These are phyloP conservation scores for Lutraria rhynchaena DNA, from an alignment of 1,140 invertebrate species.

Conservation along the genomic window DNA sequence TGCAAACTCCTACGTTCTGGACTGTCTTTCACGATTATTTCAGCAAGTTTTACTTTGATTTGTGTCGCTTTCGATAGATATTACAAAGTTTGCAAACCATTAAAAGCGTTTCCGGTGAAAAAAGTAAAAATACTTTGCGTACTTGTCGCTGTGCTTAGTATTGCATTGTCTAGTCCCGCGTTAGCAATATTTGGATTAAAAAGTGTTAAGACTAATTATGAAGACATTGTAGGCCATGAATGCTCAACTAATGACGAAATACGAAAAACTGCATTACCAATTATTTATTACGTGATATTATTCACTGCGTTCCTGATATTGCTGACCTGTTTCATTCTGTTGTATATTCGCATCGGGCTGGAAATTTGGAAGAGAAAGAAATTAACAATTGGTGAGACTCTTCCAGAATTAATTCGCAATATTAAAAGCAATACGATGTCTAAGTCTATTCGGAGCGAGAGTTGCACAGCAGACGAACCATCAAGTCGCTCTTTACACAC, in stretches of 20 bases:
- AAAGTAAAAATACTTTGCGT: constrained; percentile 63
- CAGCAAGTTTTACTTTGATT: constrained; percentile 65
- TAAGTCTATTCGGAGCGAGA: constrained; percentile 12
- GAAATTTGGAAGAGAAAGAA: constrained; percentile 64
- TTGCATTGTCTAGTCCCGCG: constrained; percentile 62
- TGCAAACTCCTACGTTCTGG: constrained; percentile 68
- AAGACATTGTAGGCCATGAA: constrained; percentile 61
- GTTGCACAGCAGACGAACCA: constrained; percentile 31
- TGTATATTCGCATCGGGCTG: constrained; percentile 67
- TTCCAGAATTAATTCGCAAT: constrained; percentile 27
- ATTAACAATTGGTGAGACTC: constrained; percentile 54
- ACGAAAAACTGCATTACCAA: constrained; percentile 49
- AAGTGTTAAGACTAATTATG: constrained; percentile 49
- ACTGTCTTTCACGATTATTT: constrained; percentile 62
- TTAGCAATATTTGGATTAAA: constrained; percentile 66
- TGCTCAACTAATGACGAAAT: constrained; percentile 67
- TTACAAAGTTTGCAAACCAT: constrained; percentile 70
- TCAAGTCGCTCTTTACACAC: constrained; percentile 30
- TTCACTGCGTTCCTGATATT: constrained; percentile 63
- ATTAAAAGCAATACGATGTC: background rate
- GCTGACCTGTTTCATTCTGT: constrained; percentile 55
- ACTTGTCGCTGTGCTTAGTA: constrained; percentile 49
- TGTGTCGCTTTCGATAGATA: constrained; percentile 69
- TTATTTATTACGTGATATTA: constrained; percentile 68
- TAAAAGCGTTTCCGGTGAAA: constrained; percentile 64